A percentile compares a stretch with the other conserved stretches of the same genome.
phyloP scores from a whole-genome alignment of 2,797 vertebrate genomes.

The Acestrorhynchus altus region DNA sequence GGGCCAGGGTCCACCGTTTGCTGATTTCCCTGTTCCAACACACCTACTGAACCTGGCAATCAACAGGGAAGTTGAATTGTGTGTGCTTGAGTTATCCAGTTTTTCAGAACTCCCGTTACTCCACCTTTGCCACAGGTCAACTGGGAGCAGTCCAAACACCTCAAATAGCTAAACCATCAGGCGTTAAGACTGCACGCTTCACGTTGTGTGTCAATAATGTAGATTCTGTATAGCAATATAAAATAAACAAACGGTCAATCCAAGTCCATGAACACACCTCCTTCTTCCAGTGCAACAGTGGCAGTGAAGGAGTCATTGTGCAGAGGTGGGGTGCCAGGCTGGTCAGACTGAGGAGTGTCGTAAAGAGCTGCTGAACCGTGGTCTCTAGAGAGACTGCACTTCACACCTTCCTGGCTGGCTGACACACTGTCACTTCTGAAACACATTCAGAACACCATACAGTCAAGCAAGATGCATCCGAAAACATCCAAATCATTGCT shows the following conservation, averaged over 20 bases:
- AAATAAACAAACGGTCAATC: background rate
- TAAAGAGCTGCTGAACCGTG: constrained; percentile 85
- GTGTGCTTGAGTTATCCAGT: no score
- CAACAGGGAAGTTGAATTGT: no score
- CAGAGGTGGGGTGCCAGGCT: constrained; percentile 86
- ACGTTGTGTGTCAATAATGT: no score
- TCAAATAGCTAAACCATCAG: no score
- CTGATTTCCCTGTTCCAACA: no score
- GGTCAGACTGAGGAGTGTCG: constrained; percentile 87
- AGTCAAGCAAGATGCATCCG: background rate
- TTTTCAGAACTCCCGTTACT: no score
- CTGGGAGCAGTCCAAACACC: no score
- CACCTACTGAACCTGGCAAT: no score
- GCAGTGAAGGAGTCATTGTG: constrained; percentile 90
- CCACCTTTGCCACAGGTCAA: no score
- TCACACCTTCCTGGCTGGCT: constrained; percentile 93
- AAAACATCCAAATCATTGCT: background rate
- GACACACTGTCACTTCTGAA: constrained; percentile 92
- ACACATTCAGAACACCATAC: constrained; percentile 47
- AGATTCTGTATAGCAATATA: no score
- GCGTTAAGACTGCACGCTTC: no score
- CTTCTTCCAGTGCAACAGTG: constrained; percentile 90
- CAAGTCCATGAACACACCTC: constrained; percentile 76
- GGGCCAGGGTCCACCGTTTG: no score
- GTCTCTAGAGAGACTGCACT: constrained; percentile 89